A percentile compares a stretch with the other conserved stretches of the same genome.
Conservation (phyloP, 2,888 invertebrate species). For the Nematopogon swammerdamellus region DNA sequence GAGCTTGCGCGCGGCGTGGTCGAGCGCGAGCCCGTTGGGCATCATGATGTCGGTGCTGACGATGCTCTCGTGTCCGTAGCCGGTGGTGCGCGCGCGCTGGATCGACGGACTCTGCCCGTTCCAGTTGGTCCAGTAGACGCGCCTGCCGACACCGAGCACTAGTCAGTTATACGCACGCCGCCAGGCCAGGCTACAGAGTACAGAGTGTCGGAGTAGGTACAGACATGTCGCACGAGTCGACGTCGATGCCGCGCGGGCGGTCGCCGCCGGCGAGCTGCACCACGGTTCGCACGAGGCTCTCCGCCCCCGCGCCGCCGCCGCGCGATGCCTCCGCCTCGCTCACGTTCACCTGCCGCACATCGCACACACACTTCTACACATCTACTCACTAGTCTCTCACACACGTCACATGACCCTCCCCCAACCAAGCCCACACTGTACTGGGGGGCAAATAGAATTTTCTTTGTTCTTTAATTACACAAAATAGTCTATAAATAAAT, state of each 20-base stretch:
- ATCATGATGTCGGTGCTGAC: constrained; percentile 77
- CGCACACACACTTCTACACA: constrained; percentile 4
- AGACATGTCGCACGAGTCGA: constrained; percentile 73
- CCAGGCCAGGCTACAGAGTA: too few relatives aligned
- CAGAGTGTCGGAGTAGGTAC: constrained; percentile 12
- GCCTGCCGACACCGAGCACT: constrained; percentile 25
- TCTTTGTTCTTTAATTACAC: too few relatives aligned
- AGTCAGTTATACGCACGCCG: constrained; percentile 7
- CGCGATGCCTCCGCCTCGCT: constrained; percentile 12
- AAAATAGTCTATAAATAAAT: too few relatives aligned
- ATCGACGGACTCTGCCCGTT: constrained; percentile 76
- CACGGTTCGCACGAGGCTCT: constrained; percentile 44
- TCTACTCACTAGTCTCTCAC: too few relatives aligned
- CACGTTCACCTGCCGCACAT: constrained; percentile 20
- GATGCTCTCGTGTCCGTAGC: constrained; percentile 65
- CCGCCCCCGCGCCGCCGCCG: constrained; percentile 8
- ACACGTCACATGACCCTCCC: too few relatives aligned
- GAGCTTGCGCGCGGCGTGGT: constrained; percentile 69
- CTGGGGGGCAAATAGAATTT: too few relatives aligned
- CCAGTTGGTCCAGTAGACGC: constrained; percentile 91
- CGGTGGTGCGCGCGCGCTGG: constrained; percentile 70
- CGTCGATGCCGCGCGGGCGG: constrained; percentile 80
- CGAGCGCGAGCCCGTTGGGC: constrained; percentile 81
- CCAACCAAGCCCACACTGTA: too few relatives aligned
- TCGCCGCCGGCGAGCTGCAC: constrained; percentile 66